A percentile compares a stretch with the other conserved stretches of the same genome.
These are phyloP conservation scores for Cryptotis parvus DNA, from an alignment of 2,113 vertebrate species.

Conservation along the genomic window DNA sequence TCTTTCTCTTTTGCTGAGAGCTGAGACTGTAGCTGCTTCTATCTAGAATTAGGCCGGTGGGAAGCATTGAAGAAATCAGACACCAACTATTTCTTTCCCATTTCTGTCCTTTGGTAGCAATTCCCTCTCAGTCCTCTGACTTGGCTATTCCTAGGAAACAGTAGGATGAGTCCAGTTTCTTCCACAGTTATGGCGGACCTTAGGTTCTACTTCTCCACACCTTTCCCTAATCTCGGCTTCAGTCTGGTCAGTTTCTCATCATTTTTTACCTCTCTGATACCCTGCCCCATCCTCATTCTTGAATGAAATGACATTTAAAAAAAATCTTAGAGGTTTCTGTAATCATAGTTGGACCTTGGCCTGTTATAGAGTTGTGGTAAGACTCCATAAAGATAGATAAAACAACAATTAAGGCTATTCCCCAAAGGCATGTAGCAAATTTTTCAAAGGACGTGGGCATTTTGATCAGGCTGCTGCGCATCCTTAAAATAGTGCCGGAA, in stretches of 20 bases:
- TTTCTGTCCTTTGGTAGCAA: background rate
- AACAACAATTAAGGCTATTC: slow-evolving; percentile 10
- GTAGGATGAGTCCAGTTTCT: background rate
- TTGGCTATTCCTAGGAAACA: background rate
- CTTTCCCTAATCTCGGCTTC: background rate
- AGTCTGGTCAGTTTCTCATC: background rate
- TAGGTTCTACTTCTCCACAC: background rate
- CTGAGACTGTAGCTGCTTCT: background rate
- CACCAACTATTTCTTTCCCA: background rate
- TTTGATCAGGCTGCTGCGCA: slow-evolving; percentile 1
- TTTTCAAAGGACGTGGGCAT: too few species aligned
- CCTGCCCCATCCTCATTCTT: background rate
- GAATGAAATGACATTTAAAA: slow-evolving; percentile 26
- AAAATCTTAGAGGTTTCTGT: slow-evolving; percentile 29
- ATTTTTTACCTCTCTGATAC: background rate
- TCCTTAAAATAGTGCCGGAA: slow-evolving; percentile 1
- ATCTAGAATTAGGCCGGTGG: background rate
- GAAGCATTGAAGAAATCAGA: background rate
- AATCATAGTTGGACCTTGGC: background rate
- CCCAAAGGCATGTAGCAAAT: background rate
- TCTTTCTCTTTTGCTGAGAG: background rate
- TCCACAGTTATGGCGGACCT: background rate
- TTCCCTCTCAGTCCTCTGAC: background rate
- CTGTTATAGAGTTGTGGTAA: background rate
- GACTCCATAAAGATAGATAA: slow-evolving; percentile 7